Base-by-base conservation (phyloP, 1,140 invertebrate species). In the Pseudomyrmex concolor region DNA sequence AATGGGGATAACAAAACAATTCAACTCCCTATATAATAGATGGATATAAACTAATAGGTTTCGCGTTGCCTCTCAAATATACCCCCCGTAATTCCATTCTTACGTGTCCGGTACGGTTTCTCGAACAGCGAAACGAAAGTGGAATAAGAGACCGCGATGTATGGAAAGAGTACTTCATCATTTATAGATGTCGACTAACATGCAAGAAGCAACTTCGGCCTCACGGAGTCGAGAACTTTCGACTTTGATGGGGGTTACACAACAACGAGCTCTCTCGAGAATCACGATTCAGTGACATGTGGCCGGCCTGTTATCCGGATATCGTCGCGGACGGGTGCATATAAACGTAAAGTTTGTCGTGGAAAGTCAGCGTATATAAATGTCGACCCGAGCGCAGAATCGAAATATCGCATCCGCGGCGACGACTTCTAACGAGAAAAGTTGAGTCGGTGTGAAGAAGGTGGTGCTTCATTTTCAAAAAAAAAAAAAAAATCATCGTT, bases 211-310 rank as follows among this genome's bases (percentile, higher is more conserved):
- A 67, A 34, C 34, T 43, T 80, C 66, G 19, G 43, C 62, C 84
- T 88, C 86, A 88, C 87, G 84, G 86, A 86, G 83, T 55, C 71
- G 85, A 70, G 59, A 81, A 83, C 83, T 87, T 55, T 77, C 87
- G 70, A 74, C 85, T 88, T 84, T 85, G 86, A 88, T 87, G 76
- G 86, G 83, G 76, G 66, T 86, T 73, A 84, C 83, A 85, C 83
- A 85, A 87, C 86, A 88, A 85, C 84, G 78, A 72, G 17, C 71
- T 81, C 74, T 70, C 74, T 70, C 73, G 78, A 89, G 86, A 81
- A 89, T 89, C 87, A 89, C 87, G 87, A 89, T 89, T 89, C 87
- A 86, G 87, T 86, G 87, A 89, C 87, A 80, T 88, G 86, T 88
- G 84, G 83, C 73, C 70, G 73, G 72, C 34, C 84, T 54, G 43